Percentiles rank a stretch among this genome's conserved stretches.
Evolutionary conservation across 2,888 invertebrate species (phyloP).

Genomic region (Chaitophorus viminalis): DNA sequence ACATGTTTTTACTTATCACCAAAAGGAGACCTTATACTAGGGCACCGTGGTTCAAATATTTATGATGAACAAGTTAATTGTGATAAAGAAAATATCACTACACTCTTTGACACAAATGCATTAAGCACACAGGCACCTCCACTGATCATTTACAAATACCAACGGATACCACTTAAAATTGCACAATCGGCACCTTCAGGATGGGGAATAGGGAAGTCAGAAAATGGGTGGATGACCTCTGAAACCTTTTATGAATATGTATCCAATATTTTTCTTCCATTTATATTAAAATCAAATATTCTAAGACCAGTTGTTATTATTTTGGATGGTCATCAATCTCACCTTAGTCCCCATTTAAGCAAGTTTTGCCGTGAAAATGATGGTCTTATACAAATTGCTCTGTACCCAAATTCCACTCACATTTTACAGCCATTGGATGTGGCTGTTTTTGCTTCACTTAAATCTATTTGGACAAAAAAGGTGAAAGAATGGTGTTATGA

Average conservation of each 20-base stretch:
- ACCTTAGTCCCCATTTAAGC: slow-evolving; percentile 64
- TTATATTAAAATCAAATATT: slow-evolving; percentile 63
- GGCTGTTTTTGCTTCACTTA: slow-evolving; percentile 64
- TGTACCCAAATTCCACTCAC: slow-evolving; percentile 65
- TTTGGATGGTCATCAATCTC: slow-evolving; percentile 67
- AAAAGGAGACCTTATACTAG: background rate
- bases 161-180: slow-evolving; percentile 63
- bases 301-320: slow-evolving; percentile 66
- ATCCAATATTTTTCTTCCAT: slow-evolving; percentile 64
- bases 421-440: slow-evolving; percentile 64
- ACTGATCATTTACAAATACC: slow-evolving; percentile 63
- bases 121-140: slow-evolving; percentile 64
- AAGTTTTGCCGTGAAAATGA: slow-evolving; percentile 63
- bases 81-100: slow-evolving; percentile 4
- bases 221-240: slow-evolving; percentile 64
- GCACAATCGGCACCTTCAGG: slow-evolving; percentile 62
- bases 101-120: slow-evolving; percentile 64
- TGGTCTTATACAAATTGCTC: slow-evolving; percentile 63
- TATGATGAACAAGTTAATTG: slow-evolving; percentile 2
- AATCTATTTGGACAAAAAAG: slow-evolving; percentile 63
- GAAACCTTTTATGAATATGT: slow-evolving; percentile 64
- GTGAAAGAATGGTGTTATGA: slow-evolving; percentile 62
- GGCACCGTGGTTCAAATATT: background rate
- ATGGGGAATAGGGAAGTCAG: slow-evolving; percentile 64
- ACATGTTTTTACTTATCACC: too few species aligned